These are phyloP conservation scores for Crambe crambe DNA, from an alignment of 37 sponge, comb jelly and placozoan species.

Conservation along the genomic window DNA sequence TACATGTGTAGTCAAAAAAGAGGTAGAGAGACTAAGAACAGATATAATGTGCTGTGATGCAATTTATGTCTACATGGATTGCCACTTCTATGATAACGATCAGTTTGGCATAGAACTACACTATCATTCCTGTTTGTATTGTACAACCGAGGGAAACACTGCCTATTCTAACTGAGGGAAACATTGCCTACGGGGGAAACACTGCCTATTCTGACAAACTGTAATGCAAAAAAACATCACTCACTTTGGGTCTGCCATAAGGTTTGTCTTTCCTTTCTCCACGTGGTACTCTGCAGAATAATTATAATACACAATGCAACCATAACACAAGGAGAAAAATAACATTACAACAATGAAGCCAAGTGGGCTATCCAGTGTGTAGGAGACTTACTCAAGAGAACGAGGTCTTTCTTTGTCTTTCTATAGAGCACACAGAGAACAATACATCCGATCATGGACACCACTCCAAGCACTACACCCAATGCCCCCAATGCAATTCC, in stretches of 20 bases:
- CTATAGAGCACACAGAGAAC: neutral
- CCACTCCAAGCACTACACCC: neutral
- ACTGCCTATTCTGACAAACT: too few relatives aligned
- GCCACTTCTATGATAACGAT: too few relatives aligned
- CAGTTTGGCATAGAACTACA: too few relatives aligned
- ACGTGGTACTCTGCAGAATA: neutral
- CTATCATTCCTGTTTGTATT: too few relatives aligned
- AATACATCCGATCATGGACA: neutral
- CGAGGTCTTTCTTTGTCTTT: neutral
- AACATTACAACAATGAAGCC: neutral
- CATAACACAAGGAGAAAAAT: neutral
- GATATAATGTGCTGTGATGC: too few relatives aligned
- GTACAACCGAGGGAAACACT: too few relatives aligned
- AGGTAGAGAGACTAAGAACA: too few relatives aligned
- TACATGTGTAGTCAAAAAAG: too few relatives aligned
- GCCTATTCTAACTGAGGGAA: too few relatives aligned
- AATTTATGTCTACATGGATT: too few relatives aligned
- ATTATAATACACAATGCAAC: neutral
- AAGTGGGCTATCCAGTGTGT: neutral
- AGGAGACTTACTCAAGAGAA: conserved; percentile 3
- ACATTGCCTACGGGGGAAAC: too few relatives aligned
- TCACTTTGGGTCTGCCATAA: neutral
- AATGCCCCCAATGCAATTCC: neutral
- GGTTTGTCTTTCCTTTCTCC: neutral
- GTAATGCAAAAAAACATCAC: too few relatives aligned